Evolutionary conservation across 2,888 invertebrate species (phyloP), one percentile per base, ranked within the genome.

Genomic region (Apamea anceps): DNA sequence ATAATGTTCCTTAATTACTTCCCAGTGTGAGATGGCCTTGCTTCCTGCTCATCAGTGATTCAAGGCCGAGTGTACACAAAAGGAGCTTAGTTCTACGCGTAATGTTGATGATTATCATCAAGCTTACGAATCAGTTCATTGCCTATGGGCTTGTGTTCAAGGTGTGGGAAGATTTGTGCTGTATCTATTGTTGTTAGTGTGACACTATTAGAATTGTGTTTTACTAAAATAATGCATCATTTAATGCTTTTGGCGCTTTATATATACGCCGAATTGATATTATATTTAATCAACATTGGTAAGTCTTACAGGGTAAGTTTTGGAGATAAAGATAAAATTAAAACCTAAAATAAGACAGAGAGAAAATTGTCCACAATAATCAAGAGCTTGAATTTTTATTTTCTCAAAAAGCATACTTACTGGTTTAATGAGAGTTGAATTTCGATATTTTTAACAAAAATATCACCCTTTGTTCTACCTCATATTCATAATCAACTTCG

Each of bases 51-150:
- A 88, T 89, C 90, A 86, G 62, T 65, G 77, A 42, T 62, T 83
- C 87, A 91, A 90, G 90, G 91, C 76, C 85, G 28, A 42, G 2
- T 8, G 1, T 10, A 78, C 66, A 91, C 86, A 91, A 90, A 86
- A 84, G 86, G 75, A 84, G 72, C 82, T 80, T 67, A 67, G 72
- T 75, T 81, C 75, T 80, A 75, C 25, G 68, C 51, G 37, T 65
- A 75, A 63, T 72, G 66, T 77, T 77, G 77, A 74, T 84, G 81
- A 88, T 84, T 85, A 88, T 72, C 68, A 88, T 87, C 85, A 77
- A 68, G 77, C 80, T 87, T 81, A 84, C 54, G 87, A 84, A 74
- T 82, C 71, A 70, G 81, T 86, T 84, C 82, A 77, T 86, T 79
- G 84, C 79, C 77, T 82, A 81, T 75, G 72, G 73, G 45, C 57